A percentile compares a stretch with the other conserved stretches of the same genome.
Conservation (phyloP, 2,113 vertebrate genomes). For the Hemicordylus capensis region DNA sequence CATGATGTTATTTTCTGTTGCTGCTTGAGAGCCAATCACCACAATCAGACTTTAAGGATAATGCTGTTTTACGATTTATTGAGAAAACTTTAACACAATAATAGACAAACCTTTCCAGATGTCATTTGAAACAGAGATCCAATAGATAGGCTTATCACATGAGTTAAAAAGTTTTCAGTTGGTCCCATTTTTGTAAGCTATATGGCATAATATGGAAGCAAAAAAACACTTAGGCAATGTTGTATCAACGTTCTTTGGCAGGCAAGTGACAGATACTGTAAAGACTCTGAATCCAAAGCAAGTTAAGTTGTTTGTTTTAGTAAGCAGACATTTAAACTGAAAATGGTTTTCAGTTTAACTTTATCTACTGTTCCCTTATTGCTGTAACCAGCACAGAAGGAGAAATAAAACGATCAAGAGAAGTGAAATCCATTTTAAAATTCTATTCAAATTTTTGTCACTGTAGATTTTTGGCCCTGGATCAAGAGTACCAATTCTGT, state of each 20-base stretch:
- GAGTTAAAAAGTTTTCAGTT: neutral
- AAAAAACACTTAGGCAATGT: neutral
- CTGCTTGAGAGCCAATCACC: neutral
- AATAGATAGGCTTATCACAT: neutral
- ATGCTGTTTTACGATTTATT: conserved; percentile 36
- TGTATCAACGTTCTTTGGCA: neutral
- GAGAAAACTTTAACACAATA: neutral
- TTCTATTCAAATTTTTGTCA: neutral
- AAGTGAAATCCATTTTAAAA: neutral
- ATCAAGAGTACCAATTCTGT: neutral
- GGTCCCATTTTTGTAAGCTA: neutral
- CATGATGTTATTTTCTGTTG: neutral
- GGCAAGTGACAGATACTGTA: neutral
- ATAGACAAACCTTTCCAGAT: neutral
- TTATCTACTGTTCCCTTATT: neutral
- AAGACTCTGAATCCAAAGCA: neutral
- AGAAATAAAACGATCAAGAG: neutral
- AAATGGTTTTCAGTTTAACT: neutral
- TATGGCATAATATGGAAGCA: neutral
- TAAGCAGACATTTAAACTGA: neutral
- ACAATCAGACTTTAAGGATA: neutral
- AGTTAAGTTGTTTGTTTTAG: neutral
- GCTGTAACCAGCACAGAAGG: neutral
- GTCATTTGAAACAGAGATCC: conserved; percentile 8
- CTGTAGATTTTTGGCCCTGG: neutral